phyloP scores from a whole-genome alignment of 1,140 invertebrate species.

The Penaeus indicus region DNA sequence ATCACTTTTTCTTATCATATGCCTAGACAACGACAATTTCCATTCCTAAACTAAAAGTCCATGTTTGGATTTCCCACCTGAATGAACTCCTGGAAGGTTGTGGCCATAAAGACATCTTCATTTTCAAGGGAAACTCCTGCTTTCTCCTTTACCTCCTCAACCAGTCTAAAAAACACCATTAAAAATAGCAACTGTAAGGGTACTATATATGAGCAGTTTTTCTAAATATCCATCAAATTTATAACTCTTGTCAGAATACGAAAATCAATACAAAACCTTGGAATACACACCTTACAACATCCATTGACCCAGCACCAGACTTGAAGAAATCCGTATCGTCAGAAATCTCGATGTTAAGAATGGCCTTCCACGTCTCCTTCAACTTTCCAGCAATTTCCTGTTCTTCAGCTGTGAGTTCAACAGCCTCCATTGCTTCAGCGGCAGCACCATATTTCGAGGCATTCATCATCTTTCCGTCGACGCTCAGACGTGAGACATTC shows the following conservation, averaged over 20 bases:
- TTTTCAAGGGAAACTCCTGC: conserved; percentile 84
- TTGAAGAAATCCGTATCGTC: conserved; percentile 92
- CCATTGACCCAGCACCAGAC: conserved; percentile 94
- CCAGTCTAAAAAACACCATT: conserved; percentile 74
- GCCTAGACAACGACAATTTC: too few relatives aligned
- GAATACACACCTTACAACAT: conserved; percentile 82
- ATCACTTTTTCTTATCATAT: too few relatives aligned
- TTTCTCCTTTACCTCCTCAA: conserved; percentile 92
- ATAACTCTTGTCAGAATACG: too few relatives aligned
- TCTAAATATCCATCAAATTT: too few relatives aligned
- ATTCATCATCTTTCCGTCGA: conserved; percentile 85
- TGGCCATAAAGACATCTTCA: conserved; percentile 93
- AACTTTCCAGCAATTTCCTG: conserved; percentile 76
- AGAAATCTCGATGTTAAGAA: conserved; percentile 83
- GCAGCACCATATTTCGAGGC: conserved; percentile 84
- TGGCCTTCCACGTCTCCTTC: conserved; percentile 85
- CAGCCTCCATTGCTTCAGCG: conserved; percentile 72
- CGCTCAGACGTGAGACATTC: conserved; percentile 81
- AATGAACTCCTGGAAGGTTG: conserved; percentile 86
- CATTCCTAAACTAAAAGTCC: too few relatives aligned
- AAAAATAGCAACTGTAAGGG: not conserved
- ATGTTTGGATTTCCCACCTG: conserved; percentile 61
- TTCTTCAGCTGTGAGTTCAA: conserved; percentile 87
- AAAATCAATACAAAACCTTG: too few relatives aligned
- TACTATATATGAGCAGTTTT: not conserved